Evolutionary conservation across 1,140 invertebrate genomes (phyloP).

Genomic region (Zaprionus inermis): DNA sequence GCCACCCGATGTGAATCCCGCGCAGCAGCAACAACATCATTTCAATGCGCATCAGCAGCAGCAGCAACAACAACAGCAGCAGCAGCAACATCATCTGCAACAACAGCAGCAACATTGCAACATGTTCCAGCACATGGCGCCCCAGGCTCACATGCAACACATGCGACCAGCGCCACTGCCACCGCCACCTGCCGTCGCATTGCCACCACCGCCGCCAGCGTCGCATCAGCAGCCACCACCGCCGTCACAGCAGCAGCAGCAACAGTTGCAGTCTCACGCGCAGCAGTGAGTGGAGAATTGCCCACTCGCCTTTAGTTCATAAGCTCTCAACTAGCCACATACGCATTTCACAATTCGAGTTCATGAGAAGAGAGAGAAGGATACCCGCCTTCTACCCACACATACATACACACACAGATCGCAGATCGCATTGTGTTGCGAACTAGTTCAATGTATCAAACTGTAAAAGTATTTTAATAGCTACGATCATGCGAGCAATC

Average conservation of each 20-base stretch:
- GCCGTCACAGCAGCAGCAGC: slow-evolving; percentile 54
- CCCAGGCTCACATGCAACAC: slow-evolving; percentile 77
- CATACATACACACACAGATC: slow-evolving; percentile 1
- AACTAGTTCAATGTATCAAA: slow-evolving; percentile 19
- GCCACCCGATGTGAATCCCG: slow-evolving; percentile 70
- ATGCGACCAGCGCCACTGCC: slow-evolving; percentile 68
- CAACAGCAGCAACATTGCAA: slow-evolving; percentile 78
- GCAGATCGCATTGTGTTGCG: not conserved
- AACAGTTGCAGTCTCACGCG: slow-evolving; percentile 56
- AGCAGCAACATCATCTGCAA: slow-evolving; percentile 61
- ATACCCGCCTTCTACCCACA: not conserved
- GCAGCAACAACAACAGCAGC: slow-evolving; percentile 65
- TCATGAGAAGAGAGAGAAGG: slow-evolving; percentile 21
- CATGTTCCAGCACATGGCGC: slow-evolving; percentile 82
- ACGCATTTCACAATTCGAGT: slow-evolving; percentile 44
- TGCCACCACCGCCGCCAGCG: slow-evolving; percentile 62
- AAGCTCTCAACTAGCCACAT: slow-evolving; percentile 53
- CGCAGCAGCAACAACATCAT: slow-evolving; percentile 76
- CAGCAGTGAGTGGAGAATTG: slow-evolving; percentile 49
- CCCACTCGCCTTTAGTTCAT: slow-evolving; percentile 46
- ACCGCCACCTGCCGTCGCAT: slow-evolving; percentile 50
- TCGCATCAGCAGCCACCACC: slow-evolving; percentile 59
- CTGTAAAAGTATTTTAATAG: slow-evolving; percentile 3
- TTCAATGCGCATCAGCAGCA: slow-evolving; percentile 64
- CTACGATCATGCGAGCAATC: not conserved